Evolutionary conservation across 2,113 vertebrate genomes (phyloP), one percentile per base, ranked within the genome.

Genomic region (Gavia stellata): DNA sequence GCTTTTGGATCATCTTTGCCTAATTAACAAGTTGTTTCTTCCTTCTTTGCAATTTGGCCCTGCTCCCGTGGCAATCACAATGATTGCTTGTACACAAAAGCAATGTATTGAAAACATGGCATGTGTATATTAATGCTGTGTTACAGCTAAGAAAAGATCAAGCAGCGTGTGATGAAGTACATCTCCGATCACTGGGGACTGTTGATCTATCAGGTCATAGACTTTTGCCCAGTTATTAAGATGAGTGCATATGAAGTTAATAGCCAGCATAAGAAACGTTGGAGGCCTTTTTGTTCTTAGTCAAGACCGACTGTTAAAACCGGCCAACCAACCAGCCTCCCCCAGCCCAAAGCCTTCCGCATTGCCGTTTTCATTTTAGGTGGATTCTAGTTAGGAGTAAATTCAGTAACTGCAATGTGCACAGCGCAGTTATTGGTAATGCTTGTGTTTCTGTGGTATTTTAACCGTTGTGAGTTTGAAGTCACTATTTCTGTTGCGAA

Each of bases 391-490:
- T 52, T 63, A 23, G 55, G 78, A 66, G 47, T 16, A 34, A 53
- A 8, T 49, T 26, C 19, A 7, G 66, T 18, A n/a, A 15, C 44
- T 52, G 17, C 8, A 8, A 7, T 0, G 8, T 44, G 42, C 34
- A 7, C 34, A 24, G 0, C 0, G 1, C 38, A 5, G 11, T 72
- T 67, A 12, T 4, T 61, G 2, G 5, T 36, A 20, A 7, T 7
- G 33, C 44, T 77, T 8, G 6, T 3, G 6, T 53, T 55, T 44
- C 8, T 38, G 26, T 26, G 26, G 10, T 59, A 17, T 65, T 71
- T 77, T 49, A 49, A 47, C 10, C 8, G 31, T 16, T 52, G 10
- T 1, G 17, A 40, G 40, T 55, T 70, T 33, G 26, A 42, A 63
- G 55, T 17, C 16, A 19, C 38, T 21, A 4, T 61, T 92, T 72